Evolutionary conservation across 2,113 vertebrate genomes (phyloP), one percentile per base, ranked within the genome.

Genomic region (Urocynchramus pylzowi): DNA sequence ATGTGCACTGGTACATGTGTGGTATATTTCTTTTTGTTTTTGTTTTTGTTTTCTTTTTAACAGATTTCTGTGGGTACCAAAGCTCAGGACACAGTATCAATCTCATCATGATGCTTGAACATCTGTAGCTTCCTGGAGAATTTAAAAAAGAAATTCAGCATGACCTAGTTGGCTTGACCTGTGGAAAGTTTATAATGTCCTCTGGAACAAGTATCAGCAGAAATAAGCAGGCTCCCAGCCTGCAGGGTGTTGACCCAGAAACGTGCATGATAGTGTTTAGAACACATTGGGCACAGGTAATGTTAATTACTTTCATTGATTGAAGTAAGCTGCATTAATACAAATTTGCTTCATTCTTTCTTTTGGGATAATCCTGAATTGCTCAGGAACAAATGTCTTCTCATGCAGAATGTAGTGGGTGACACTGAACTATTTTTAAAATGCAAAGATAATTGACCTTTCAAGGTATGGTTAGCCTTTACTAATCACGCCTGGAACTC

Each of bases 211-310:
- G 96, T 87, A 98, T 98, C 97, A 98, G 94, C 96, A 98, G 78
- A 97, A 98, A 97, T 33, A 98, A 89, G 65, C 98, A 98, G 98
- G 95, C 98, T 82, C 97, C 98, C 44, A 98, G 98, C 96, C 98
- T 99, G 85, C 98, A 98, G 90, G 99, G 98, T 93, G 99, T 99
- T 97, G 99, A 99, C 95, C 99, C 99, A 70, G 99, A 99, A 98
- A 99, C 99, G 85, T 99, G 99, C 98, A 99, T 99, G 99, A 99
- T 99, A 86, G 99, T 99, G 63, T 99, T 99, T 98, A 99, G 98
- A 98, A 99, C 99, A 96, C 99, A 99, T 98, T 99, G 99, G 99
- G 98, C 99, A 64, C 99, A 99, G 99, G 99, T 99, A 99, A 98
- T 37, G 59, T 88, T 89, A 93, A 89, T 94, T 87, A 82, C 35